Base-by-base conservation (phyloP, 2,888 invertebrate genomes). In the Rugalucina vietnamica region DNA sequence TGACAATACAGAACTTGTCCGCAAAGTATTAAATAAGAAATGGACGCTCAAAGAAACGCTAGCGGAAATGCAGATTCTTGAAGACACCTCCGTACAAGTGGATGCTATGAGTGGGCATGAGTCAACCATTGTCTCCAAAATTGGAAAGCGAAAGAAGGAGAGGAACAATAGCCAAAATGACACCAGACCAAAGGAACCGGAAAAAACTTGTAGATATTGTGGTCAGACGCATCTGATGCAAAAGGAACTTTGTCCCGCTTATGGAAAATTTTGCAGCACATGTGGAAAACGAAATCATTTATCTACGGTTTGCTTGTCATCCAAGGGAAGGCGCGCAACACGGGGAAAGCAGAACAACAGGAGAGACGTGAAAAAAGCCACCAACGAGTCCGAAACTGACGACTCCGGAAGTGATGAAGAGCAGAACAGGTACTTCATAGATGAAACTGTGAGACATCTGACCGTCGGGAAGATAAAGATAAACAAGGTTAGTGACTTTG, bases 271-370 rank as follows among this genome's bases (percentile, higher is more conserved):
- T 24, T 78, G 72, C 39, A 32, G 50, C 2, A 70, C 50, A 27
- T 78, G 78, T 71, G 50, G 50, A 8, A 71, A 57, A 27, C 49
- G 34, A 0, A 57, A 78, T 21, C 79, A 79, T 36, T 79, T 72
- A 60, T 72, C 73, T 5, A 32, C n/a, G 3, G 72, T 79, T 34
- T 79, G 79, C 49, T 36, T 24, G 29, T 65, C 29, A 65, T 27
- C 8, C 21, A 65, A 32, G 29, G 34, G 18, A 5, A 8, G 2
- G 65, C 24, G n/a, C 10, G 21, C 24, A 5, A 14, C 3, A 27
- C 5, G 27, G 29, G 54, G 54, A 65, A 32, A 14, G 34, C 36
- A 21, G 70, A 65, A 34, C 4, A 14, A 14, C 3, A 65, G 21
- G n/a, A 34, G 34, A 65, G 34, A 49, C 24, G 34, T 73, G 8